Percentiles rank a stretch among this genome's conserved stretches.
phyloP scores from a whole-genome alignment of 2,888 invertebrate species.

The Xanthorhoe designata region DNA sequence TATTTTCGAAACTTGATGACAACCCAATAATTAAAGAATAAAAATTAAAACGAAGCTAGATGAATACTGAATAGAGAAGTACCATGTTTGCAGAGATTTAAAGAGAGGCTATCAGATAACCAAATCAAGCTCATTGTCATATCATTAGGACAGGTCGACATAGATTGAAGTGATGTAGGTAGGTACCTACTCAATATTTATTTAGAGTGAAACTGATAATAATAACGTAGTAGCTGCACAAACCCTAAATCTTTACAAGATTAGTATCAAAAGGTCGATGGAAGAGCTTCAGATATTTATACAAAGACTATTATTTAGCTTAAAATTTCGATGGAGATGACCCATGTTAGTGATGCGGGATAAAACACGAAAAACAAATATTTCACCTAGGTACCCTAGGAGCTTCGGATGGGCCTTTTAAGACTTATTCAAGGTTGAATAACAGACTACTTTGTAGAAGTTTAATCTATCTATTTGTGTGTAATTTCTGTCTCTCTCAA shows the following conservation, averaged over 20 bases:
- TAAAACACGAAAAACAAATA: not conserved
- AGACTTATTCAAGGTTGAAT: not conserved
- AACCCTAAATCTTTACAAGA: not conserved
- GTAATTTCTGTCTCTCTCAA: not conserved
- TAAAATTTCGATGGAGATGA: not conserved
- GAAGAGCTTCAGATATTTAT: not conserved
- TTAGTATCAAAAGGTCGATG: too few relatives aligned
- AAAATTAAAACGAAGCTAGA: not conserved
- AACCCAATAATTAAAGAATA: not conserved
- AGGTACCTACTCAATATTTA: not conserved
- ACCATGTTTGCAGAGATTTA: conserved; percentile 34
- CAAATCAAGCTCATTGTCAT: conserved; percentile 34
- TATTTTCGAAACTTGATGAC: not conserved
- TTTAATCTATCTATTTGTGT: not conserved
- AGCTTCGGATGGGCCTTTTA: not conserved
- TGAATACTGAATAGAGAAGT: too few relatives aligned
- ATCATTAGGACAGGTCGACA: conserved; percentile 3
- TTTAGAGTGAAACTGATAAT: too few relatives aligned
- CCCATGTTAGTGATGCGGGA: not conserved
- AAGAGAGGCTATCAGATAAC: conserved; percentile 41
- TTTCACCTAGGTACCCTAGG: not conserved
- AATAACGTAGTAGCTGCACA: not conserved
- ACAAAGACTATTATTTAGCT: not conserved
- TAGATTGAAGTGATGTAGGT: not conserved
- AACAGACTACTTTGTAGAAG: not conserved